A percentile compares a stretch with the other conserved stretches of the same genome.
These are phyloP conservation scores for Bufo gargarizans DNA, from an alignment of 2,113 vertebrate species.

Conservation along the genomic window DNA sequence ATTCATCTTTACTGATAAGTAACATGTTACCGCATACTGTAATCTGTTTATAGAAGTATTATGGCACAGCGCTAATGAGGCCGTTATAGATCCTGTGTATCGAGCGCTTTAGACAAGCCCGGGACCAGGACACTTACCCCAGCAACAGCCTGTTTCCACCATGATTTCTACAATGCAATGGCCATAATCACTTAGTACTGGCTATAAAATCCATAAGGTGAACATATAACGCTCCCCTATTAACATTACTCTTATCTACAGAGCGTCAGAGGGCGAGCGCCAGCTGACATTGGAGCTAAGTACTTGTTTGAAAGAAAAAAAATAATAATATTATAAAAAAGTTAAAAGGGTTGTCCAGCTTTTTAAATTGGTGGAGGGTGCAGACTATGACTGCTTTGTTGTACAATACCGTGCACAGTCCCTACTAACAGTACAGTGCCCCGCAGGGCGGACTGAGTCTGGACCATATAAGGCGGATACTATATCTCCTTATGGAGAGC, in stretches of 20 bases:
- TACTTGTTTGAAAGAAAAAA: no score
- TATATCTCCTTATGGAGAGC: no score
- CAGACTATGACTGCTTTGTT: no score
- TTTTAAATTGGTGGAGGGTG: no score
- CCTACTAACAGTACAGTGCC: no score
- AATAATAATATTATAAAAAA: no score
- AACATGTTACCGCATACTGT: constrained; percentile 15
- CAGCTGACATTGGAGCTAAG: neutral
- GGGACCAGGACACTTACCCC: neutral
- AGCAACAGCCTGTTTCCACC: neutral
- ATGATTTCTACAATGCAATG: neutral
- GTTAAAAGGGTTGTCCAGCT: no score
- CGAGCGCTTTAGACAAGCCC: neutral
- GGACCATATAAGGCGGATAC: no score
- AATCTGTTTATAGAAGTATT: constrained; percentile 44
- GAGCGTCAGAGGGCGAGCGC: neutral
- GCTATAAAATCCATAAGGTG: constrained; percentile 1
- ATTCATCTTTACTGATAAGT: constrained; percentile 44
- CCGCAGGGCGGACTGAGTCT: no score
- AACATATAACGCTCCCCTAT: neutral
- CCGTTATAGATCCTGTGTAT: constrained; percentile 15
- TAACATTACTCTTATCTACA: neutral
- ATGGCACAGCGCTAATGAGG: constrained; percentile 13
- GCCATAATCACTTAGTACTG: neutral
- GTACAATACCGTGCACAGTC: no score